Evolutionary conservation across 2,888 invertebrate species (phyloP), one percentile per base, ranked within the genome.

Genomic region (Tigriopus californicus): DNA sequence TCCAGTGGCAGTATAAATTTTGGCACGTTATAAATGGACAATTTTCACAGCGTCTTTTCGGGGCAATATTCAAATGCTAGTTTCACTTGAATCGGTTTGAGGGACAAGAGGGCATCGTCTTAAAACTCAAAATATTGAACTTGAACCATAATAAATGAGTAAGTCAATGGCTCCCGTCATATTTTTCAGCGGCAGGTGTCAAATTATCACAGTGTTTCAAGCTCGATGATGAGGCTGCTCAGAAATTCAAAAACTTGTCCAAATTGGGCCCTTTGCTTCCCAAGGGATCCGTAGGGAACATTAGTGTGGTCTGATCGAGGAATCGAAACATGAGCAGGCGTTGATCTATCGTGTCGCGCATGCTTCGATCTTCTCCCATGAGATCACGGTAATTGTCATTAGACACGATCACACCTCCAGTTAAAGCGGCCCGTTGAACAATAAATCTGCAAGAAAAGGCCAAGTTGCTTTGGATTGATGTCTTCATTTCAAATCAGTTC

Each of bases 261-360:
- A 52, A 22, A 10, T 24, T 24, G 11, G 52, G 52, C 10, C 52
- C 52, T 15, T 15, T 25, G 15, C 33, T 52, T 52, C 52, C 52
- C 15, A 52, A 40, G 15, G 52, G 52, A 25, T 52, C 52, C 52
- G 33, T 22, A 4, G 52, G 52, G 24, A 52, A 52, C 52, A 52
- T 52, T 13, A 52, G 52, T 1, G 52, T 52, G 13, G 13, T 52
- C n/a, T 33, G 52, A 12, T 33, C 52, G 22, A 52, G 25, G 13
- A 52, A 52, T 20, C 33, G 24, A n/a, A 52, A 52, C 52, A 25
- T 52, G 1, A 52, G 22, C 11, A 52, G 13, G 10, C 52, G 52
- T 22, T 25, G 18, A 15, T 20, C 5, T n/a, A 52, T 52, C 24
- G 52, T 52, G 15, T 52, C 52, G 10, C n/a, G 8, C 52, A 52